These are phyloP conservation scores for Chaetodon auriga DNA, from an alignment of 2,113 vertebrate species.

Conservation along the genomic window DNA sequence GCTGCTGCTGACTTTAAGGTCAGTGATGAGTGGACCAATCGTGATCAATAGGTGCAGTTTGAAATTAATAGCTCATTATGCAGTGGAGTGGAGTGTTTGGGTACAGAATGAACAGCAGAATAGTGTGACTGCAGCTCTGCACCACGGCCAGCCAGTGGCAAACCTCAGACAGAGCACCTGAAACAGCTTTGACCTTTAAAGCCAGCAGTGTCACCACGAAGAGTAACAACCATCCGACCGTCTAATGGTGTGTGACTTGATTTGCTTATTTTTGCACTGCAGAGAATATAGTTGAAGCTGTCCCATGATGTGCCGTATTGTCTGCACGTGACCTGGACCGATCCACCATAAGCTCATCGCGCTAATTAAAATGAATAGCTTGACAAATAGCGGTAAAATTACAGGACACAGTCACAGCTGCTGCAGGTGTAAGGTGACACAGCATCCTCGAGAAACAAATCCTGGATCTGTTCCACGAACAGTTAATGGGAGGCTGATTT, in stretches of 20 bases:
- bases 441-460: constrained; percentile 8
- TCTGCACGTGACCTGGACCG: neutral
- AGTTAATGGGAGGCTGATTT: constrained; percentile 38
- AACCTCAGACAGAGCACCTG: constrained; percentile 24
- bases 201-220: constrained; percentile 35
- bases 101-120: neutral
- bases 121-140: neutral
- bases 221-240: constrained; percentile 9
- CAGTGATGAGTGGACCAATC: neutral
- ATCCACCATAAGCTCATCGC: constrained; percentile 15
- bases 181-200: constrained; percentile 58
- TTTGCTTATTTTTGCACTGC: constrained; percentile 35
- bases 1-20: neutral
- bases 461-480: constrained; percentile 36
- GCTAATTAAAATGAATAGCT: constrained; percentile 38
- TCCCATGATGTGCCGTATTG: neutral
- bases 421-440: constrained; percentile 16
- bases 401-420: constrained; percentile 34
- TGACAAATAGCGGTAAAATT: constrained; percentile 15
- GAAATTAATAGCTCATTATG: constrained; percentile 14
- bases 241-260: constrained; percentile 35
- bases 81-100: neutral
- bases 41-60: neutral
- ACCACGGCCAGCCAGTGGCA: neutral
- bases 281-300: constrained; percentile 9